Evolutionary conservation across 2,113 vertebrate genomes (phyloP), one percentile per base, ranked within the genome.

Genomic region (Oryzias javanicus): DNA sequence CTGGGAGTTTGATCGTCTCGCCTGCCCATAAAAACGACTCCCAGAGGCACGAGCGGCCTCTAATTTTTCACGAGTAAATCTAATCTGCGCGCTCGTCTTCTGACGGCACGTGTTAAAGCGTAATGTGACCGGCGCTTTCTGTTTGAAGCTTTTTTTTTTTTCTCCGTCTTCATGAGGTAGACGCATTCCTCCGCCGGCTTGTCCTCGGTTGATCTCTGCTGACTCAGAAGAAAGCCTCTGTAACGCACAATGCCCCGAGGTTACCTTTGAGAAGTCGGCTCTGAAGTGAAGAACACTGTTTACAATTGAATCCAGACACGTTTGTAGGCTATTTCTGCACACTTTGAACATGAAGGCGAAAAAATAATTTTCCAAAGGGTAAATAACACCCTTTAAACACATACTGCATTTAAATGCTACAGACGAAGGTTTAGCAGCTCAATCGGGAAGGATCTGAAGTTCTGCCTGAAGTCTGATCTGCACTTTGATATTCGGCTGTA

Each of bases 131-230:
- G 61, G 55, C 49, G 65, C 60, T 45, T 35, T 64, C 56, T 67
- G 57, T 76, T 83, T 80, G 61, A 85, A 80, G 75, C 47, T 67
- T 67, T 65, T 71, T 22, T 67, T 67, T 65, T 71, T 22, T 22
- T 22, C 22, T 22, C 3, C 22, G 78, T 46, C 50, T 71, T 62
- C 64, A 10, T 15, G 22, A 53, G 68, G 79, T 74, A 74, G 81
- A 85, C 79, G 73, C 83, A 86, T 90, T 89, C 88, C 76, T 74
- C 14, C 0, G 14, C 61, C 60, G 69, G 27, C 80, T 74, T 86
- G 82, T 87, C 79, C 73, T 60, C 54, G 85, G 78, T 82, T 89
- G 85, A 86, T 88, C 77, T 81, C 63, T 84, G 78, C 88, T 86
- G 86, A 88, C 78, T 89, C 87, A 84, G 66, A 70, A 55, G 47